Conservation (phyloP, 1,140 invertebrate species). For the Pseudomyrmex concolor region DNA sequence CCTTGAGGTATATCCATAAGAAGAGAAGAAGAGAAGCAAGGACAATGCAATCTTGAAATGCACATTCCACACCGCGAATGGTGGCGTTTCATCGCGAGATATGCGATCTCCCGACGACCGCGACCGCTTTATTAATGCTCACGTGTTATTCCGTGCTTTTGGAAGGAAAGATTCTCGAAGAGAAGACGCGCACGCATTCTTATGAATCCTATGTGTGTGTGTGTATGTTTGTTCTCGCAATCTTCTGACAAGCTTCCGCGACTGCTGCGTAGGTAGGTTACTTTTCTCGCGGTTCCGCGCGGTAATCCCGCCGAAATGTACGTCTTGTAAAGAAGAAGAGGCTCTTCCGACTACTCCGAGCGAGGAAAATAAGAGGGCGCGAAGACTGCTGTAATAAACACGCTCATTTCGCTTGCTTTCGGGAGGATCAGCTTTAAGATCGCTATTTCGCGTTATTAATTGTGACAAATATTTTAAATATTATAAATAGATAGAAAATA, state of each 20-base stretch:
- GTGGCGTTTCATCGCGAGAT: background rate
- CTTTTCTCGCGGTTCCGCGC: no score
- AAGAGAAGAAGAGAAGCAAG: background rate
- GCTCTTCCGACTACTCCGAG: no score
- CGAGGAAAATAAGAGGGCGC: no score
- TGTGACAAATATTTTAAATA: no score
- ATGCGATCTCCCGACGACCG: constrained; percentile 8
- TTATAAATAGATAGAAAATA: no score
- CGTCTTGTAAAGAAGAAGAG: no score
- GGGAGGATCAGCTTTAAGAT: no score
- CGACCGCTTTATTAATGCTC: constrained; percentile 46
- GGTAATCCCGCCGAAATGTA: no score
- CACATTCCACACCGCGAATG: background rate
- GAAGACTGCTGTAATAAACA: no score
- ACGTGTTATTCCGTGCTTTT: constrained; percentile 1
- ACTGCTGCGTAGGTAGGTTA: no score
- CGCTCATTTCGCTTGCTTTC: no score
- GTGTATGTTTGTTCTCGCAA: background rate
- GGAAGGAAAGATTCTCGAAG: background rate
- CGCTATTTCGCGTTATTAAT: no score
- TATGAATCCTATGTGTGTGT: background rate
- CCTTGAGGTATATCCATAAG: background rate
- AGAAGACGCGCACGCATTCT: background rate
- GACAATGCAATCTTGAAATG: constrained; percentile 46
- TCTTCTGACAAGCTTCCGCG: background rate